These are phyloP conservation scores for Zygothrica quintamaculata DNA, from an alignment of 2,888 invertebrate genomes.

Conservation along the genomic window DNA sequence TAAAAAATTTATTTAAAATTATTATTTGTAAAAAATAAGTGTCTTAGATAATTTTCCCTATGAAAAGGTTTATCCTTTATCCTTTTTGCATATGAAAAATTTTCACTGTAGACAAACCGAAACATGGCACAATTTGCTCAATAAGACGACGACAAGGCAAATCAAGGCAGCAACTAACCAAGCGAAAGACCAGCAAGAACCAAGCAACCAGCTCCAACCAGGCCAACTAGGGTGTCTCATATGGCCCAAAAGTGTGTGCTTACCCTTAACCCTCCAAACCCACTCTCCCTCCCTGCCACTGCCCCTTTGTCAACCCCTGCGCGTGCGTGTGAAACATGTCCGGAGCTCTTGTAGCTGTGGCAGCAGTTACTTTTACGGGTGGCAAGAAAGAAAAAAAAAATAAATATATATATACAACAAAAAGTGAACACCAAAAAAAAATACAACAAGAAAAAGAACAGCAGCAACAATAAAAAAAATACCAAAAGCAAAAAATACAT, in stretches of 20 bases:
- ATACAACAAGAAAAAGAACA: constrained; percentile 4
- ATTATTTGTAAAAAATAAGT: too few relatives aligned
- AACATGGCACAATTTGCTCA: constrained; percentile 72
- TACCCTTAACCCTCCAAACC: too few relatives aligned
- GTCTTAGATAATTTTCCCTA: too few relatives aligned
- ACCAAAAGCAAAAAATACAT: constrained; percentile 14
- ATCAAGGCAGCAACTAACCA: constrained; percentile 40
- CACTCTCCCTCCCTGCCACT: too few relatives aligned
- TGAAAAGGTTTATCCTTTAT: too few relatives aligned
- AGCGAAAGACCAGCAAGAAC: constrained; percentile 37
- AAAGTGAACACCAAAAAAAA: constrained; percentile 54
- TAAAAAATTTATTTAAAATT: too few relatives aligned
- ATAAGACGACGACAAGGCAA: constrained; percentile 75
- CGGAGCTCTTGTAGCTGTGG: constrained; percentile 53
- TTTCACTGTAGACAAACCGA: constrained; percentile 41
- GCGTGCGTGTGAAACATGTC: constrained; percentile 71
- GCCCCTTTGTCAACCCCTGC: constrained; percentile 58
- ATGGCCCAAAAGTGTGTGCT: constrained; percentile 21
- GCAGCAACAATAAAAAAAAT: constrained; percentile 34
- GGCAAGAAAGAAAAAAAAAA: constrained; percentile 62
- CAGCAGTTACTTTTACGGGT: constrained; percentile 67
- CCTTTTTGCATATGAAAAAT: constrained; percentile 4
- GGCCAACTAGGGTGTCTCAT: constrained; percentile 65
- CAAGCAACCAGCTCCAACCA: constrained; percentile 31
- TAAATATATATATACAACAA: too few relatives aligned